phyloP scores from a whole-genome alignment of 1,140 invertebrate genomes.

The Megalonaias nervosa region DNA sequence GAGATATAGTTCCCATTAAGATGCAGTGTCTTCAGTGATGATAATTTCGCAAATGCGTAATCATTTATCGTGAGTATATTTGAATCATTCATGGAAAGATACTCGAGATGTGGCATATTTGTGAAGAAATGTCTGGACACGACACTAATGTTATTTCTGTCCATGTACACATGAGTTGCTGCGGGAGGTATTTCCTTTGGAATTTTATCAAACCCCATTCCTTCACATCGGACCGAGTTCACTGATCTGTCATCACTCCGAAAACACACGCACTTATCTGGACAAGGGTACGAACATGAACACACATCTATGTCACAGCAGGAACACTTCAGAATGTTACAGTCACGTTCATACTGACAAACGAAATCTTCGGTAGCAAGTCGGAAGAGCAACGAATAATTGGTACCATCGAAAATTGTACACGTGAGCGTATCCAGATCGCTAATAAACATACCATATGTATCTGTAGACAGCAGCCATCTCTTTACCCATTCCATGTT shows the following conservation, averaged over 20 bases:
- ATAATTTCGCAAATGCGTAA: conserved; percentile 42
- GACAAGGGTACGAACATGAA: conserved; percentile 46
- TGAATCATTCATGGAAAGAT: conserved; percentile 50
- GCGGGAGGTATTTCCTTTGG: conserved; percentile 40
- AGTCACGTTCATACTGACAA: conserved; percentile 44
- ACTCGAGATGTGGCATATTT: conserved; percentile 31
- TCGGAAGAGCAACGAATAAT: background rate
- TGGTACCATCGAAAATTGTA: too few relatives aligned
- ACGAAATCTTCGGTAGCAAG: conserved; percentile 37
- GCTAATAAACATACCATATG: too few relatives aligned
- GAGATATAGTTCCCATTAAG: conserved; percentile 46
- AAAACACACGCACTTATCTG: conserved; percentile 38
- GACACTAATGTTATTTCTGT: conserved; percentile 46
- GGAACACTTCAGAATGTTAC: conserved; percentile 35
- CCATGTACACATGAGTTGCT: conserved; percentile 43
- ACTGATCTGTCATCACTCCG: conserved; percentile 25
- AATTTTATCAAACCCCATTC: conserved; percentile 29
- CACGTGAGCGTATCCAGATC: too few relatives aligned
- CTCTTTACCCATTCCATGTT: too few relatives aligned
- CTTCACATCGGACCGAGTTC: conserved; percentile 41
- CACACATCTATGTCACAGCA: conserved; percentile 50
- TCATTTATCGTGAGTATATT: conserved; percentile 45
- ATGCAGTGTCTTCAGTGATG: conserved; percentile 36
- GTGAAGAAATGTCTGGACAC: conserved; percentile 35
- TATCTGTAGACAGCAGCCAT: too few relatives aligned